Conservation (phyloP, 2,113 vertebrate genomes). For the Balaenoptera acutorostrata region DNA sequence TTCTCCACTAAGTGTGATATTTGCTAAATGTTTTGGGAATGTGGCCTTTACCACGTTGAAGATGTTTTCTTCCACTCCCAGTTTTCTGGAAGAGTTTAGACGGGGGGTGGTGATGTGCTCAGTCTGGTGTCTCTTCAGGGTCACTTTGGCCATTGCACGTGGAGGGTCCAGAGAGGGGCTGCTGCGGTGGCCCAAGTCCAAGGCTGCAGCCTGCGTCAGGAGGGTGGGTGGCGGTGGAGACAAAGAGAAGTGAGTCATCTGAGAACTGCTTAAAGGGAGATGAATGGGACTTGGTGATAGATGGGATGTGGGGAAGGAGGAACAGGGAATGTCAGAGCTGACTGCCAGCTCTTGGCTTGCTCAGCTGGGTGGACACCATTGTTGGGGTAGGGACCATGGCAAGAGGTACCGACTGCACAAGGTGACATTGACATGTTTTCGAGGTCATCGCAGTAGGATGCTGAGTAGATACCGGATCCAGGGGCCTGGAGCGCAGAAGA, state of each 20-base stretch:
- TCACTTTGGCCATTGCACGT: too few relatives aligned
- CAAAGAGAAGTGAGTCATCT: rapidly evolving
- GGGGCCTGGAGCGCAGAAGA: background rate
- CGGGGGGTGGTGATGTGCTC: too few relatives aligned
- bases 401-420: background rate
- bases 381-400: rapidly evolving
- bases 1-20: background rate
- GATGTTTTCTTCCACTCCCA: background rate
- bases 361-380: rapidly evolving
- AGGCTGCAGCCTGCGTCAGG: background rate
- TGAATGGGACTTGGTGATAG: background rate
- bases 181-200: rapidly evolving
- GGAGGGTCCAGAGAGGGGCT: background rate
- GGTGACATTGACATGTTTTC: rapidly evolving
- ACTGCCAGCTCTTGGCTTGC: background rate
- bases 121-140: too few relatives aligned
- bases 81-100: background rate
- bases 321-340: too few relatives aligned
- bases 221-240: background rate
- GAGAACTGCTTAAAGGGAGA: background rate
- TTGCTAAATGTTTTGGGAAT: background rate
- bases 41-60: background rate
- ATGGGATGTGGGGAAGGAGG: too few relatives aligned
- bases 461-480: background rate
- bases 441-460: background rate